Evolutionary conservation across 92 coral and sea anemone species (phyloP), one percentile per base, ranked within the genome.

Genomic region (Anthopleura xanthogrammica): DNA sequence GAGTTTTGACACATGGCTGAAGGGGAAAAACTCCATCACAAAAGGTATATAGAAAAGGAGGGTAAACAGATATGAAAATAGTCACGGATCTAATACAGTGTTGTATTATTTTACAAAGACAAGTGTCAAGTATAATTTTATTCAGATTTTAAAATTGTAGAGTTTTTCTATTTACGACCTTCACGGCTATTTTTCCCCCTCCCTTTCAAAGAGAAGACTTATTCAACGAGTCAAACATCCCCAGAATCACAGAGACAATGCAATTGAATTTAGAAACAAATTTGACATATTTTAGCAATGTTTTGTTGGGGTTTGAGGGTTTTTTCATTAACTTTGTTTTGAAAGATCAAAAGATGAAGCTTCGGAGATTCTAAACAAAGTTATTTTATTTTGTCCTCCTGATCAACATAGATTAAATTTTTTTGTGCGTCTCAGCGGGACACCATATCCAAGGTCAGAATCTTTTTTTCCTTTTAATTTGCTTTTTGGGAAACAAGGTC

Each of bases 21-120:
- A 68, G 74, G 74, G 74, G 75, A 60, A 80, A 80, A 64, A 16
- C 57, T 43, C 19, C 41, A 19, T 20, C 41, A 64, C 83, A 80
- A 80, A 80, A 65, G 76, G 39, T 8, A 75, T 75, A 13, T 2
- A 75, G 78, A 75, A 20, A 62, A 36, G 41, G 65, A 62, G 20
- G 39, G 72, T 66, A 80, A 80, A 80, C 23, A 62, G 19, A 62
- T 56, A 55, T 79, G 72, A 58, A 39, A 62, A 58, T 22, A 79
- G 83, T 79, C 83, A 79, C 83, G 64, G 73, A 52, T 29, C 20
- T 40, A 80, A 80, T 65, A 64, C 52, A 50, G 52, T 16, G 52
- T 20, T 1, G 20, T 41, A 42, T 62, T 65, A 10, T 80, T 80
- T 54, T 65, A 65, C 83, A 64, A 80, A 79, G 74, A 55, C 41